phyloP scores from a whole-genome alignment of 2,797 vertebrate genomes.

The Phylloscopus collybita region DNA sequence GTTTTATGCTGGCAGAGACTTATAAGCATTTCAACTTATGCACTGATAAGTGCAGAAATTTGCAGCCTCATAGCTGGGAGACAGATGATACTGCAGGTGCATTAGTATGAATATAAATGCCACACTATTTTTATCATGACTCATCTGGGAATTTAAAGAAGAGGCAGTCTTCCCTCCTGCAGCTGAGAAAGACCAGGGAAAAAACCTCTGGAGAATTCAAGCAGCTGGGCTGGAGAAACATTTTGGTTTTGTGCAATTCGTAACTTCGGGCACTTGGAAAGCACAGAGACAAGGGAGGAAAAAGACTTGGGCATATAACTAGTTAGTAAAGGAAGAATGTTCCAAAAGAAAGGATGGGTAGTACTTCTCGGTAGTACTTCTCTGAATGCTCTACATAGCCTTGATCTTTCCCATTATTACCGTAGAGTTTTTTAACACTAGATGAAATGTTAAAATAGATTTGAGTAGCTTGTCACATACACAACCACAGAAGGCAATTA shows the following conservation, averaged over 20 bases:
- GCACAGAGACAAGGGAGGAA: neutral
- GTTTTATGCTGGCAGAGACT: constrained; percentile 5
- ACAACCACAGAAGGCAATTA: neutral
- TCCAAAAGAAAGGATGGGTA: neutral
- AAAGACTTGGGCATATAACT: neutral
- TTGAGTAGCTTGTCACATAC: neutral
- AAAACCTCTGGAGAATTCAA: constrained; percentile 20
- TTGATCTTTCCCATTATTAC: neutral
- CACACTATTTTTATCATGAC: constrained; percentile 51
- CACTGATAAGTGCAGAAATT: constrained; percentile 30
- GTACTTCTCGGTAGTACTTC: neutral
- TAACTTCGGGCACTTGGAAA: constrained; percentile 16
- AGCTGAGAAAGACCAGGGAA: constrained; percentile 24
- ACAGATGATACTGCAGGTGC: constrained; percentile 56
- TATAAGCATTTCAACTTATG: constrained; percentile 6
- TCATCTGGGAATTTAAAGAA: constrained; percentile 56
- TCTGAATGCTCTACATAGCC: neutral
- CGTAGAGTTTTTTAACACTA: neutral
- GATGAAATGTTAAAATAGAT: neutral
- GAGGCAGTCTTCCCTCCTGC: neutral
- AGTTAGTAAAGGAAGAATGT: neutral
- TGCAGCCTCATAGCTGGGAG: constrained; percentile 34
- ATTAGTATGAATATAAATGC: neutral
- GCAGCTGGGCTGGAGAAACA: constrained; percentile 33
- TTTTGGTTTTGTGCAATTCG: neutral